Evolutionary conservation across 1,140 invertebrate genomes (phyloP), one percentile per base, ranked within the genome.

Genomic region (Belonocnema kinseyi): DNA sequence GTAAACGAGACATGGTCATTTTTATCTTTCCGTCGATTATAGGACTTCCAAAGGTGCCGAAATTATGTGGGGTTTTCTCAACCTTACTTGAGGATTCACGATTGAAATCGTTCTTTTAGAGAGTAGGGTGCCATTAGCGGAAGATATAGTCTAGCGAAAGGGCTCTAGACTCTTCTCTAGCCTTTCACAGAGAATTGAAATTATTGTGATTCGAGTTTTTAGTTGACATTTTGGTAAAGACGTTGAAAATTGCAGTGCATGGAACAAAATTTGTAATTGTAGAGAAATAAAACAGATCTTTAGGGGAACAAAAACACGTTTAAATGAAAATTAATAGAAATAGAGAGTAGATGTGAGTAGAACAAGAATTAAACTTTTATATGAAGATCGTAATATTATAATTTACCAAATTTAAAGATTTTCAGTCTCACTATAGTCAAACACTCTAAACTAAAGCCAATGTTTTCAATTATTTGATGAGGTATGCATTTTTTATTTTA

Each of bases 1-100:
- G 26, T 91, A 71, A 84, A 46, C 51, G 17, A 1, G 13, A 54
- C 52, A 16, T 17, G 14, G 78, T 79, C 40, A 46, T 46, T 46
- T 10, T 46, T 7, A 46, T 74, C 50, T 5, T 16, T 52, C 40
- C 26, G 19, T 17, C 19, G 46, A 21, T 50, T 26, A 13, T 33
- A 12, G 19, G 0, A 50, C 12, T 4, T 12, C 5, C 6, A 50
- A 10, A 2, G 6, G 40, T 71, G 50, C 17, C 46, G 70, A n/a
- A 8, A n/a, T 19, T 56, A 1, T 16, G 16, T 5, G 14, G 13
- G 7, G 4, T 16, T 66, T 16, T 14, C 61, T 66, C 61, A 5
- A 4, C 33, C n/a, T 66, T 13, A n/a, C 26, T 66, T 3, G 4
- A 66, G 13, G 14, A 40, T 66, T 33, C 33, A 66, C 14, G 61